Conservation (phyloP, 2,888 invertebrate species). For the Serrognathus titanus region DNA sequence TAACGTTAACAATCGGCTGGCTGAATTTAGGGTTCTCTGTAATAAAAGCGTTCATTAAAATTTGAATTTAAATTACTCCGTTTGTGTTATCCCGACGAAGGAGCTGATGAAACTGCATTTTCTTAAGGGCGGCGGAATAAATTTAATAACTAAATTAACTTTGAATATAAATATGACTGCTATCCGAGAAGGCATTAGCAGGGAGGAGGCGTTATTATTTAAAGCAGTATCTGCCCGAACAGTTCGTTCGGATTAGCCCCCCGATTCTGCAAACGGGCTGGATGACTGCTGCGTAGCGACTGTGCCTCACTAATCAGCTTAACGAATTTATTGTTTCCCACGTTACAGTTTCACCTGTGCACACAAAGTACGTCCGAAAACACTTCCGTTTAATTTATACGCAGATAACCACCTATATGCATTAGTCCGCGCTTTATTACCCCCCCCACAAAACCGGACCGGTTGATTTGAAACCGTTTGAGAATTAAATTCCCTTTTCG, state of each 20-base stretch:
- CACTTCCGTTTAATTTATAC: constrained; percentile 6
- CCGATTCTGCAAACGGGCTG: constrained; percentile 31
- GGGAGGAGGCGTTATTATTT: constrained; percentile 31
- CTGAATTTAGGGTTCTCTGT: constrained; percentile 78
- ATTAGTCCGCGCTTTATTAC: no score
- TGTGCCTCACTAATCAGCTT: constrained; percentile 33
- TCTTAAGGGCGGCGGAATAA: constrained; percentile 25
- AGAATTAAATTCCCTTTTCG: no score
- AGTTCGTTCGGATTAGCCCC: constrained; percentile 22
- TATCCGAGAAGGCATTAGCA: constrained; percentile 32
- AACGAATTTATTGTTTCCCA: constrained; percentile 38
- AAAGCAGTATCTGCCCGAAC: constrained; percentile 35
- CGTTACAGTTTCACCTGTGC: constrained; percentile 30
- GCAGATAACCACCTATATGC: no score
- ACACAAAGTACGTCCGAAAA: constrained; percentile 8
- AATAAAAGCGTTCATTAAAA: constrained; percentile 26
- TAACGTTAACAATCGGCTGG: constrained; percentile 78
- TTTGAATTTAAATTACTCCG: not conserved
- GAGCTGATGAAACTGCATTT: constrained; percentile 26
- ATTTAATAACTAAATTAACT: constrained; percentile 35
- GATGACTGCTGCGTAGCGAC: not conserved
- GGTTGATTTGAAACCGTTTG: no score
- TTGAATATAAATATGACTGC: constrained; percentile 35
- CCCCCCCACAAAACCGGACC: no score
- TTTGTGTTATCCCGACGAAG: not conserved